These are phyloP conservation scores for Brachyalestes nurse DNA, from an alignment of 2,797 vertebrate genomes.

Conservation along the genomic window DNA sequence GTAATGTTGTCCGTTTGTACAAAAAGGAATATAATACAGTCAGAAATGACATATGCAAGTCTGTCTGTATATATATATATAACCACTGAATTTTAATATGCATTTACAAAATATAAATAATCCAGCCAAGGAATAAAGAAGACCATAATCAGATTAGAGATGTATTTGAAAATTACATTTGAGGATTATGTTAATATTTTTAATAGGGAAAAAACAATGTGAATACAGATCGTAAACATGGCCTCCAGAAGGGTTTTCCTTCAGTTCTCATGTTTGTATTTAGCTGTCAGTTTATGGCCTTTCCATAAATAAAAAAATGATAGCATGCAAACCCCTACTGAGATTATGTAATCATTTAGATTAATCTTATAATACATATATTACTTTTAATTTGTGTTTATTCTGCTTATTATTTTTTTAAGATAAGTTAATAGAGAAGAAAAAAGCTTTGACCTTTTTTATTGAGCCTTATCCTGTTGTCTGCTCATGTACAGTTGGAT, in stretches of 20 bases:
- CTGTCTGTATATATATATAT: background rate
- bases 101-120: background rate
- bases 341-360: background rate
- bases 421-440: too few species aligned
- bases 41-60: too few species aligned
- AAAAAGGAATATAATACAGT: too few species aligned
- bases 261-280: background rate
- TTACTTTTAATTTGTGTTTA: background rate
- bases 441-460: too few species aligned
- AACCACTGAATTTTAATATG: background rate
- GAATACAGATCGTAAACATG: background rate
- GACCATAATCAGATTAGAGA: background rate
- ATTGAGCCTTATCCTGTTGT: background rate
- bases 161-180: background rate
- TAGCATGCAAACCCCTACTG: background rate
- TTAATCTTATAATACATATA: background rate
- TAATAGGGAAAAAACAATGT: background rate
- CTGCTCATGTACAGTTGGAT: slow-evolving; percentile 85
- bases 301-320: background rate
- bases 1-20: too few species aligned
- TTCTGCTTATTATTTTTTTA: background rate
- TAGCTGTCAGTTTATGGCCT: background rate
- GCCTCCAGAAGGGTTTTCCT: background rate
- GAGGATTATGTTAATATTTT: slow-evolving; percentile 2
- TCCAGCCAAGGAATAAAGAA: background rate